phyloP scores from a whole-genome alignment of 2,888 invertebrate genomes.

The Anoplius nigerrimus region DNA sequence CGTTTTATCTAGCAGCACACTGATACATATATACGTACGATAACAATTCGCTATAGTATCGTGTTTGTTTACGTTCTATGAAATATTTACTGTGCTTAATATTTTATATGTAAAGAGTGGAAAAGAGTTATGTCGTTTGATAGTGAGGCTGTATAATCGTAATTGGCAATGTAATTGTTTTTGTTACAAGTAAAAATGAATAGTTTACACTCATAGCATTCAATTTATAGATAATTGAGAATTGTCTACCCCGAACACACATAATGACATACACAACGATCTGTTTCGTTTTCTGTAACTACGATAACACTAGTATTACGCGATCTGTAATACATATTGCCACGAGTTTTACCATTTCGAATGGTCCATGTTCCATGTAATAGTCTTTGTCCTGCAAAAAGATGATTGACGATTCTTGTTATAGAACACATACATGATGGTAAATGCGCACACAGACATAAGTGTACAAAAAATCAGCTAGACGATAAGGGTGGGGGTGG shows the following conservation, averaged over 20 bases:
- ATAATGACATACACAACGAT: slow-evolving; percentile 1
- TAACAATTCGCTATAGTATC: too few relatives aligned
- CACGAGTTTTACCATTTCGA: slow-evolving; percentile 82
- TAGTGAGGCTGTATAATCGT: too few relatives aligned
- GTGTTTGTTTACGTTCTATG: too few relatives aligned
- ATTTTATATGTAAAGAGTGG: too few relatives aligned
- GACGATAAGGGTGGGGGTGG: not conserved
- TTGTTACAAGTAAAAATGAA: not conserved
- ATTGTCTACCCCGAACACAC: slow-evolving; percentile 8
- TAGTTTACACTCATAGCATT: not conserved
- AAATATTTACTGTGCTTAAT: too few relatives aligned
- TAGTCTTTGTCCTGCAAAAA: slow-evolving; percentile 90
- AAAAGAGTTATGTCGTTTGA: too few relatives aligned
- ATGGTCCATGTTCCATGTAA: slow-evolving; percentile 89
- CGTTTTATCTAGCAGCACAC: too few relatives aligned
- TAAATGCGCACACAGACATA: slow-evolving; percentile 1
- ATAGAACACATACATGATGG: slow-evolving; percentile 36
- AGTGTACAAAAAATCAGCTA: too few relatives aligned
- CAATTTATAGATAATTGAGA: slow-evolving; percentile 3
- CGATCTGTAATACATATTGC: slow-evolving; percentile 31
- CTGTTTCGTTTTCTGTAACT: not conserved
- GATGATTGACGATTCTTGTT: slow-evolving; percentile 73
- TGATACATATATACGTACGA: too few relatives aligned
- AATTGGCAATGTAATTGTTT: too few relatives aligned
- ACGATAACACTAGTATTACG: slow-evolving; percentile 6